These are phyloP conservation scores for Apodemia mormo DNA, from an alignment of 2,888 invertebrate genomes.

Conservation along the genomic window DNA sequence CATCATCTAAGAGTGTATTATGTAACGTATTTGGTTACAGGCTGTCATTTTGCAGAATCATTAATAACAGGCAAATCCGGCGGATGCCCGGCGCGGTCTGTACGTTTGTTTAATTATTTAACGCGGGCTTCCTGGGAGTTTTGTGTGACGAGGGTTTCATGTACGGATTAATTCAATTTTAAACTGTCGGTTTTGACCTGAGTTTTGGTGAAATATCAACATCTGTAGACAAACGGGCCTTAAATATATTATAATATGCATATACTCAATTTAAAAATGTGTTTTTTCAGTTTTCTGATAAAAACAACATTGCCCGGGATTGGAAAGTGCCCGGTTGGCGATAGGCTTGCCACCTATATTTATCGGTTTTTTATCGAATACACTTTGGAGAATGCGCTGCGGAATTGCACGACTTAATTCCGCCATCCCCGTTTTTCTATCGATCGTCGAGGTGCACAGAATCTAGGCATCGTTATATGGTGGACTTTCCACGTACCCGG, in stretches of 20 bases:
- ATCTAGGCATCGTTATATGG: too few species aligned
- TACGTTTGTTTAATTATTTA: constrained; percentile 15
- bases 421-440: too few species aligned
- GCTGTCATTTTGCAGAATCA: background rate
- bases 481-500: too few species aligned
- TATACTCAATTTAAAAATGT: too few species aligned
- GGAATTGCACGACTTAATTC: too few species aligned
- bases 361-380: background rate
- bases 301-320: too few species aligned
- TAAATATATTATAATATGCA: background rate
- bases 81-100: constrained; percentile 6
- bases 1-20: background rate
- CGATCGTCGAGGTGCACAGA: too few species aligned
- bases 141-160: constrained; percentile 12
- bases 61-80: background rate
- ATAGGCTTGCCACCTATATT: too few species aligned
- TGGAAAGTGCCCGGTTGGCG: too few species aligned
- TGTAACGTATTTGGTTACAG: background rate
- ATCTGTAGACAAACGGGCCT: background rate
- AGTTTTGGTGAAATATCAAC: background rate
- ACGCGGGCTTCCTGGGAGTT: background rate
- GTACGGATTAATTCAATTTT: constrained; percentile 11
- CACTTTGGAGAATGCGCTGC: too few species aligned
- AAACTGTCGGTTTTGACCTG: constrained; percentile 9
- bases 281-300: too few species aligned